phyloP scores from a whole-genome alignment of 1,140 invertebrate genomes.

The Orius laevigatus region DNA sequence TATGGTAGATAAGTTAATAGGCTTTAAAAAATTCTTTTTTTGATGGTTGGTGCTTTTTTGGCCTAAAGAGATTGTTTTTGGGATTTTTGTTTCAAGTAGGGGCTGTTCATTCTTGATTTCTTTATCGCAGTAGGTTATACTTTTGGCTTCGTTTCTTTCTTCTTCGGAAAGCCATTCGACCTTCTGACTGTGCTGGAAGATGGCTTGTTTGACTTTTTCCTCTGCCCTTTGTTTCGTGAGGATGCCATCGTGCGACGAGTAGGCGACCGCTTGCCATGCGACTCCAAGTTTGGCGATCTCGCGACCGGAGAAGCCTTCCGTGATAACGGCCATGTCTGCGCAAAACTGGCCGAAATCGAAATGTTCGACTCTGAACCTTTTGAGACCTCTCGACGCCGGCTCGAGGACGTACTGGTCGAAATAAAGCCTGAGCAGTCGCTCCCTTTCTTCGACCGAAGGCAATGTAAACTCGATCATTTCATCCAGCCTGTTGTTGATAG shows the following conservation, averaged over 20 bases:
- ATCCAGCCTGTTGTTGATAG: slow-evolving; percentile 92
- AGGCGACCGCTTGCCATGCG: slow-evolving; percentile 89
- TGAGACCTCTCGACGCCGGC: slow-evolving; percentile 65
- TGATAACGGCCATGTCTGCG: slow-evolving; percentile 64
- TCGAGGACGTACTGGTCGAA: slow-evolving; percentile 92
- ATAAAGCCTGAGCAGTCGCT: slow-evolving; percentile 82
- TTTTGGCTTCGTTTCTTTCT: slow-evolving; percentile 35
- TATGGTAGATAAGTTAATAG: too few relatives aligned
- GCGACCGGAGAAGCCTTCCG: slow-evolving; percentile 89
- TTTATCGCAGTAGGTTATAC: slow-evolving; percentile 14
- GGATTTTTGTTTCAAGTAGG: too few relatives aligned
- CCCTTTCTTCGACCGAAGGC: slow-evolving; percentile 79
- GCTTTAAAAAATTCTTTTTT: too few relatives aligned
- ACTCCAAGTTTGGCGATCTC: slow-evolving; percentile 94
- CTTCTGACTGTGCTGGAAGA: slow-evolving; percentile 76
- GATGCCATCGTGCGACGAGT: slow-evolving; percentile 83
- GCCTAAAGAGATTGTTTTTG: too few relatives aligned
- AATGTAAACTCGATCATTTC: slow-evolving; percentile 93
- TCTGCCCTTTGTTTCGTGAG: slow-evolving; percentile 87
- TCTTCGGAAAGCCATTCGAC: slow-evolving; percentile 54
- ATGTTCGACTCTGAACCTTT: slow-evolving; percentile 76
- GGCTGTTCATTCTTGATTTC: background rate
- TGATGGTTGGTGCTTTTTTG: too few relatives aligned
- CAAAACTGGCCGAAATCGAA: slow-evolving; percentile 90
- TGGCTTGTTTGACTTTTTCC: slow-evolving; percentile 62